phyloP scores from a whole-genome alignment of 2,888 invertebrate genomes.

The Polyommatus iphigenia region DNA sequence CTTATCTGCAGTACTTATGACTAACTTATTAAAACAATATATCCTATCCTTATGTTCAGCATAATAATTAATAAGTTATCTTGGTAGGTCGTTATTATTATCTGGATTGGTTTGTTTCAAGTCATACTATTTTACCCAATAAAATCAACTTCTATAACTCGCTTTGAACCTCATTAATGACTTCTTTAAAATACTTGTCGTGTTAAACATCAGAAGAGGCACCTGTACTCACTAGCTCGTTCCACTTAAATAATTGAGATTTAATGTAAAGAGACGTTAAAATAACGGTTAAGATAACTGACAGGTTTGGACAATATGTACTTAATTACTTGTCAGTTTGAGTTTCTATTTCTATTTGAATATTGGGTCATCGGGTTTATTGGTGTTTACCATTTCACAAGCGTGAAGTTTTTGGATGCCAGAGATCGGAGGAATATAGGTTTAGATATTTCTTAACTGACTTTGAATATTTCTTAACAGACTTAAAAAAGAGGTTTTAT shows the following conservation, averaged over 20 bases:
- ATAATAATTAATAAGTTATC: too few species aligned
- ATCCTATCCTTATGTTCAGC: too few species aligned
- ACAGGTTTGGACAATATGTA: neutral
- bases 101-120: too few species aligned
- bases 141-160: neutral
- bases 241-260: constrained; percentile 28
- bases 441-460: too few species aligned
- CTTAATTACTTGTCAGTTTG: constrained; percentile 1
- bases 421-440: neutral
- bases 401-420: neutral
- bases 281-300: constrained; percentile 23
- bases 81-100: too few species aligned
- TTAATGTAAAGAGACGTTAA: constrained; percentile 29
- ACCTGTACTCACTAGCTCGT: neutral
- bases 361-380: constrained; percentile 1
- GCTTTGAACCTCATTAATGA: neutral
- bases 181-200: neutral
- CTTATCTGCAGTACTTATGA: too few species aligned
- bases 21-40: too few species aligned
- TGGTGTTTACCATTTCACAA: neutral
- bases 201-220: neutral
- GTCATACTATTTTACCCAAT: neutral
- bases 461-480: too few species aligned
- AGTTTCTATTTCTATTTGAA: neutral
- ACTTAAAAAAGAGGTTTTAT: too few species aligned